phyloP scores from a whole-genome alignment of 2,888 invertebrate genomes.

The Aleiodes testaceus region DNA sequence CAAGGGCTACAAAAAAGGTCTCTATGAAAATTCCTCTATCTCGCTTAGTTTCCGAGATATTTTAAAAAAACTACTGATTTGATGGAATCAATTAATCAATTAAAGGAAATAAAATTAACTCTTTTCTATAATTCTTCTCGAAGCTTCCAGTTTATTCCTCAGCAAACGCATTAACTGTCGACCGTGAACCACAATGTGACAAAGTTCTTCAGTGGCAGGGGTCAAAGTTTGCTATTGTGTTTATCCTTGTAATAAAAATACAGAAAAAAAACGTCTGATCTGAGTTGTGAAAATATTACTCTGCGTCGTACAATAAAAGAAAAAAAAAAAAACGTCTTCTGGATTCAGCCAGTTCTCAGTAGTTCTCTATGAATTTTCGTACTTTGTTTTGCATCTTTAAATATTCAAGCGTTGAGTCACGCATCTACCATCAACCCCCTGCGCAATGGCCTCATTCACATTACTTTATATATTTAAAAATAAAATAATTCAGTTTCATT shows the following conservation, averaged over 20 bases:
- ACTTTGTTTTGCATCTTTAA: constrained; percentile 24
- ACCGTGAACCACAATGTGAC: constrained; percentile 28
- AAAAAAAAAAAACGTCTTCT: no score
- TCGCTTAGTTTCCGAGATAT: no score
- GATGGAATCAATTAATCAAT: no score
- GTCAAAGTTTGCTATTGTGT: constrained; percentile 32
- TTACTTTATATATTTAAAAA: constrained; percentile 22
- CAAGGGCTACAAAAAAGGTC: no score
- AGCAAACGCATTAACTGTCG: not conserved
- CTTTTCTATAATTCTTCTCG: not conserved
- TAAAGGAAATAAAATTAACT: no score
- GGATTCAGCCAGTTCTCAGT: not conserved
- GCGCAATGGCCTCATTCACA: constrained; percentile 22
- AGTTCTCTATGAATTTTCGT: constrained; percentile 13
- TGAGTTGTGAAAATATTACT: no score
- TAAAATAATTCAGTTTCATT: not conserved
- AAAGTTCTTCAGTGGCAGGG: constrained; percentile 13
- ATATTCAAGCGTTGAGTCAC: constrained; percentile 22
- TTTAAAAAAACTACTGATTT: no score
- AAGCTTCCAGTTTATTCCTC: no score
- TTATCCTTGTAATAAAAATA: constrained; percentile 13
- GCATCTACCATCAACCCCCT: not conserved
- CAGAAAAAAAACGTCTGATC: no score
- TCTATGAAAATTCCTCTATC: no score
- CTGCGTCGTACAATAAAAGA: no score